A percentile compares a stretch with the other conserved stretches of the same genome.
These are phyloP conservation scores for Istiophorus platypterus DNA, from an alignment of 2,113 vertebrate genomes.

Conservation along the genomic window DNA sequence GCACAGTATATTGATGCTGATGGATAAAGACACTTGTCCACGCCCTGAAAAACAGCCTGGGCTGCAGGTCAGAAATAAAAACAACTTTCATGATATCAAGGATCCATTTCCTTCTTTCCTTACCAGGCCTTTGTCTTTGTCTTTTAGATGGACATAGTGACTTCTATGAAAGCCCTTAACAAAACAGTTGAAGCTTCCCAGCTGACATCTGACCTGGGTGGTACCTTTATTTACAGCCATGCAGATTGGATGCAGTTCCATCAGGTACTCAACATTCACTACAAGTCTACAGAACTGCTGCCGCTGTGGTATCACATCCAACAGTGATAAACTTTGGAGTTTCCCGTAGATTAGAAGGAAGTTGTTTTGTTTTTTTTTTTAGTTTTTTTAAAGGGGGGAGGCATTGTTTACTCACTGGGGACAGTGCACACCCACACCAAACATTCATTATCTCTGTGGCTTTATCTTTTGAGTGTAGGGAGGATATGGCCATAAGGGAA, in stretches of 20 bases:
- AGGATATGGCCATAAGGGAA: not conserved
- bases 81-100: not conserved
- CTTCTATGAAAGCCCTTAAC: conserved; percentile 88
- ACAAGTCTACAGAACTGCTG: not conserved
- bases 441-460: conserved; percentile 7
- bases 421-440: not conserved
- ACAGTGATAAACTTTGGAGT: conserved; percentile 8
- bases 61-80: conserved; percentile 85
- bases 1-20: conserved; percentile 85
- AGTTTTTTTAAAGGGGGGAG: no score
- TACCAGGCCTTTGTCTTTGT: not conserved
- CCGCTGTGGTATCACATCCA: not conserved
- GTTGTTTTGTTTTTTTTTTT: no score
- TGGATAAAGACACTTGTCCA: conserved; percentile 86
- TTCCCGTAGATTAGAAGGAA: not conserved
- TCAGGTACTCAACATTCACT: conserved; percentile 82
- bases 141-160: conserved; percentile 89
- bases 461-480: not conserved
- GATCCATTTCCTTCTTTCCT: not conserved
- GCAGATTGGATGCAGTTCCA: conserved; percentile 93
- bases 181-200: conserved; percentile 89
- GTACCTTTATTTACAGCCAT: conserved; percentile 90
- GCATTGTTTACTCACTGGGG: no score
- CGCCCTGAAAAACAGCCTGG: conserved; percentile 86
- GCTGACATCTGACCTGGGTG: conserved; percentile 88